Conservation (phyloP, 2,888 invertebrate species). For the Maniola hyperantus region DNA sequence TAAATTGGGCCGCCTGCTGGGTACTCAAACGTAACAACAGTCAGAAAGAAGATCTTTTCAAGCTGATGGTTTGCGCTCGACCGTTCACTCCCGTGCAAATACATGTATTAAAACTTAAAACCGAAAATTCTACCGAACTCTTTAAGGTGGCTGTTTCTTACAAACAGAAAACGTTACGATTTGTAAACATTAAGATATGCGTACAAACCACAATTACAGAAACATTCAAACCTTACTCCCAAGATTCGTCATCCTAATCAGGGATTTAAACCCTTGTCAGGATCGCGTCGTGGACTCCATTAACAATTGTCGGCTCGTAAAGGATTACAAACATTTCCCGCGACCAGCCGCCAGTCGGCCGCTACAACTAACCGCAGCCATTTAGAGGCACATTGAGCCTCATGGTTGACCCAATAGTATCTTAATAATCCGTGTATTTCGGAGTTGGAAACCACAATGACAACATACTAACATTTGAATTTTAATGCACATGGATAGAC, state of each 20-base stretch:
- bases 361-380: slow-evolving; percentile 12
- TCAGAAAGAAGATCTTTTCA: no score
- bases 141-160: no score
- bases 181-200: neutral
- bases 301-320: slow-evolving; percentile 22
- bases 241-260: slow-evolving; percentile 12
- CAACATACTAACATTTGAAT: slow-evolving; percentile 9
- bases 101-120: no score
- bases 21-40: no score
- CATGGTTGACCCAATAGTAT: slow-evolving; percentile 24
- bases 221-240: slow-evolving; percentile 2
- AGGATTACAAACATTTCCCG: slow-evolving; percentile 22
- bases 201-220: neutral
- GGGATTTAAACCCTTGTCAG: slow-evolving; percentile 19
- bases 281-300: slow-evolving; percentile 16
- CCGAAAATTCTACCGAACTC: no score
- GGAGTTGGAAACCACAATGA: slow-evolving; percentile 16
- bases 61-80: no score
- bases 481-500: neutral
- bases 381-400: slow-evolving; percentile 19
- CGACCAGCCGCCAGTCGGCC: slow-evolving; percentile 3
- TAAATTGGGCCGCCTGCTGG: no score
- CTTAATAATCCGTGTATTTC: slow-evolving; percentile 23
- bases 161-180: neutral
- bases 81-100: no score